Conservation (phyloP, 2,797 vertebrate species). For the Poecile montanus region DNA sequence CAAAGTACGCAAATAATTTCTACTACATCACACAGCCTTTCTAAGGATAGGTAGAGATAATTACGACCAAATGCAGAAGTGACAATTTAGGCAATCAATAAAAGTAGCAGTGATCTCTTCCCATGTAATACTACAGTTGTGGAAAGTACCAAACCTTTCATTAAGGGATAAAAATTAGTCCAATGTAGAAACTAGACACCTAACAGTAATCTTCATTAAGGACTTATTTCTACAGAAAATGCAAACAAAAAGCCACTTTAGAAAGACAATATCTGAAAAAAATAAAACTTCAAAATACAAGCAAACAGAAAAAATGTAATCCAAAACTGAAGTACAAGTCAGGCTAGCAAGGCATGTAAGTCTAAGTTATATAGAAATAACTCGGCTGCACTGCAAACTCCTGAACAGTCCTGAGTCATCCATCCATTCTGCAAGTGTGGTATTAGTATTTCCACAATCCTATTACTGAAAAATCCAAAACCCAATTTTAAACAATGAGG, state of each 20-base stretch:
- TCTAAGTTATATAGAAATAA: not conserved
- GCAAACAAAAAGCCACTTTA: not conserved
- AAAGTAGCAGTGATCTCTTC: not conserved
- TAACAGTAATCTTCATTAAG: not conserved
- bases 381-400: not conserved
- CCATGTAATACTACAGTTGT: not conserved
- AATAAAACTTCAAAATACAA: not conserved
- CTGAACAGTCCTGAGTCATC: not conserved
- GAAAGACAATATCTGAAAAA: not conserved
- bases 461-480: not conserved
- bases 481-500: not conserved
- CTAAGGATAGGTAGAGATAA: not conserved
- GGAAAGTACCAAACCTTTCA: not conserved
- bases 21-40: not conserved
- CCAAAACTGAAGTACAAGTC: not conserved
- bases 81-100: not conserved
- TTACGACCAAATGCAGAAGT: not conserved
- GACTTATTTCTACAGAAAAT: not conserved
- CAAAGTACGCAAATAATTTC: not conserved
- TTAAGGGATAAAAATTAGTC: not conserved
- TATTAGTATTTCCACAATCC: not conserved
- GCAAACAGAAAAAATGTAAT: not conserved
- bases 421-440: not conserved
- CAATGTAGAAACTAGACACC: not conserved
- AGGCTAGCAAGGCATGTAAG: not conserved